phyloP scores from a whole-genome alignment of 2,888 invertebrate genomes.

The Agrochola litura region DNA sequence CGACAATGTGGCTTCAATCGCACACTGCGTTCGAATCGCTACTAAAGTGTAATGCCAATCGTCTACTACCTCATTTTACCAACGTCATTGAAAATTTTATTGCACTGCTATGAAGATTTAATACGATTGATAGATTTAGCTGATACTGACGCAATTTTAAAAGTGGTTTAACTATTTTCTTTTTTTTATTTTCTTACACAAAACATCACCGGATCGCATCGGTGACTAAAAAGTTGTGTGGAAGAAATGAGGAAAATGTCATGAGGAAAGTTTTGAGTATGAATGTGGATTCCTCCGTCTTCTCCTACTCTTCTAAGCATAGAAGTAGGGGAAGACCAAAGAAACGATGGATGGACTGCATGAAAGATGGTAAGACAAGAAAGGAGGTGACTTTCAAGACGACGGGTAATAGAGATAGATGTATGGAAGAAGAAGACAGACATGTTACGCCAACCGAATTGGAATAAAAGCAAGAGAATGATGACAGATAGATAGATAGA shows the following conservation, averaged over 20 bases:
- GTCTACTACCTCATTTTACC: constrained; percentile 75
- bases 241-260: neutral
- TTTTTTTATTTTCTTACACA: neutral
- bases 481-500: no score
- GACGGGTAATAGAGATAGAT: neutral
- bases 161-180: neutral
- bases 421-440: no score
- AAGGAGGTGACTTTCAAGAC: neutral
- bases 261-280: neutral
- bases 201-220: no score
- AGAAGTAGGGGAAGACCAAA: neutral
- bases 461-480: no score
- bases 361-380: no score
- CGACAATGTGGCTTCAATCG: constrained; percentile 66
- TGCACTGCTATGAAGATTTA: constrained; percentile 59
- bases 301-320: no score
- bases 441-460: no score
- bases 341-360: neutral
- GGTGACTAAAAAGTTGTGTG: neutral
- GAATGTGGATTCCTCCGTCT: neutral
- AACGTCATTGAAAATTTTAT: constrained; percentile 79
- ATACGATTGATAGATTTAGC: constrained; percentile 54
- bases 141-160: constrained; percentile 34
- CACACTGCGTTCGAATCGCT: constrained; percentile 69
- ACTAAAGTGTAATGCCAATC: constrained; percentile 76